Evolutionary conservation across 2,113 vertebrate genomes (phyloP).

Genomic region (Dasyprocta punctata): DNA sequence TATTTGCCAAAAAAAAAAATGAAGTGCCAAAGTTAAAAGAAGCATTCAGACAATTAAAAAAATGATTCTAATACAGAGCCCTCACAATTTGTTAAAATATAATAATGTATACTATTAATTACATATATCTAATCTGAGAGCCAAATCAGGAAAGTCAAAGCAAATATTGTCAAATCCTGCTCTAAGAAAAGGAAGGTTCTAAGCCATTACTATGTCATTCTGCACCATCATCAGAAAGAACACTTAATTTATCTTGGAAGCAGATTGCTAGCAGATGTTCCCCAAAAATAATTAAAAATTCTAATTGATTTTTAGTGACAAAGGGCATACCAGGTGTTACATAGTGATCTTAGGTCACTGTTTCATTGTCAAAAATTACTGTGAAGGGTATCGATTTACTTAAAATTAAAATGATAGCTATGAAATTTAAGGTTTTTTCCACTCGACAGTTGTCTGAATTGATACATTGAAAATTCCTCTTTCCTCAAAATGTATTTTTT

Average conservation of each 20-base stretch:
- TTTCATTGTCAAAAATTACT: conserved; percentile 76
- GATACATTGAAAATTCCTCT: background rate
- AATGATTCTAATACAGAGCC: background rate
- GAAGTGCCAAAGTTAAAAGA: conserved; percentile 35
- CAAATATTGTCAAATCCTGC: background rate
- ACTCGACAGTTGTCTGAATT: conserved; percentile 19
- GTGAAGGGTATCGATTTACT: conserved; percentile 76
- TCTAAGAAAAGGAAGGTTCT: background rate
- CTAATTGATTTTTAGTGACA: conserved; percentile 80
- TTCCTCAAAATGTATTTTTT: background rate
- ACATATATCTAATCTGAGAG: conserved; percentile 1
- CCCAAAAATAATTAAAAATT: conserved; percentile 81
- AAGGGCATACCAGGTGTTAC: conserved; percentile 74
- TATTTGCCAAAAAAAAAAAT: background rate
- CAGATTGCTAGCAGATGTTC: conserved; percentile 72
- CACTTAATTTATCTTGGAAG: conserved; percentile 49
- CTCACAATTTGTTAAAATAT: background rate
- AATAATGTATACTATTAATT: background rate
- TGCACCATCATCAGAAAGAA: fast-evolving
- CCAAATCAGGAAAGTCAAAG: background rate
- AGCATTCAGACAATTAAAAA: background rate
- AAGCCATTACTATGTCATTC: background rate
- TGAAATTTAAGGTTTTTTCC: conserved; percentile 63
- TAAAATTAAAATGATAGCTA: conserved; percentile 65
- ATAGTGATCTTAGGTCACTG: conserved; percentile 70